A percentile compares a stretch with the other conserved stretches of the same genome.
These are phyloP conservation scores for Temnothorax nylanderi DNA, from an alignment of 1,140 invertebrate genomes.

Conservation along the genomic window DNA sequence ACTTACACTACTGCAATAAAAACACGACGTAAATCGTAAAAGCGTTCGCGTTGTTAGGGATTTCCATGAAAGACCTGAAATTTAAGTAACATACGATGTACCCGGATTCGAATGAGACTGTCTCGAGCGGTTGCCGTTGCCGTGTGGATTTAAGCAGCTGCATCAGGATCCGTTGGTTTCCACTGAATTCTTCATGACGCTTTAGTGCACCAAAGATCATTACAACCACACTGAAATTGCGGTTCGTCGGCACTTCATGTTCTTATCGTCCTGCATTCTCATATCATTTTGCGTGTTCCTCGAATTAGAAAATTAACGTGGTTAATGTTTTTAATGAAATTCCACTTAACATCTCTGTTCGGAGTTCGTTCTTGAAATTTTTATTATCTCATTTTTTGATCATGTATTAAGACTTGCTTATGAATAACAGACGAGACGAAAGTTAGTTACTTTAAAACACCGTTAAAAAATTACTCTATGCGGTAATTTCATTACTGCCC, in stretches of 20 bases:
- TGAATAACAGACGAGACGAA: background rate
- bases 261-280: background rate
- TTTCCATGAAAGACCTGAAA: constrained; percentile 57
- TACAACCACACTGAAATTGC: background rate
- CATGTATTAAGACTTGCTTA: background rate
- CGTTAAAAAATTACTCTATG: background rate
- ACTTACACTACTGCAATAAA: background rate
- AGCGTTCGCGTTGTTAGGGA: background rate
- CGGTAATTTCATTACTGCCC: constrained; percentile 1
- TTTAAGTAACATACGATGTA: constrained; percentile 65
- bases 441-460: constrained; percentile 22
- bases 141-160: constrained; percentile 46
- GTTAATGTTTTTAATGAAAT: background rate
- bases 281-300: background rate
- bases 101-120: constrained; percentile 30
- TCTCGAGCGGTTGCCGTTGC: background rate
- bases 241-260: background rate
- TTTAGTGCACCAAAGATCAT: constrained; percentile 54
- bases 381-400: background rate
- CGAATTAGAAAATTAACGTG: background rate
- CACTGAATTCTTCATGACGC: constrained; percentile 52
- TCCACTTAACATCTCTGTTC: background rate
- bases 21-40: constrained; percentile 4
- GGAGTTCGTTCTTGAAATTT: background rate
- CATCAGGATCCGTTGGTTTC: constrained; percentile 1